These are phyloP conservation scores for Orchestia grillus DNA, from an alignment of 1,140 invertebrate species.

Conservation along the genomic window DNA sequence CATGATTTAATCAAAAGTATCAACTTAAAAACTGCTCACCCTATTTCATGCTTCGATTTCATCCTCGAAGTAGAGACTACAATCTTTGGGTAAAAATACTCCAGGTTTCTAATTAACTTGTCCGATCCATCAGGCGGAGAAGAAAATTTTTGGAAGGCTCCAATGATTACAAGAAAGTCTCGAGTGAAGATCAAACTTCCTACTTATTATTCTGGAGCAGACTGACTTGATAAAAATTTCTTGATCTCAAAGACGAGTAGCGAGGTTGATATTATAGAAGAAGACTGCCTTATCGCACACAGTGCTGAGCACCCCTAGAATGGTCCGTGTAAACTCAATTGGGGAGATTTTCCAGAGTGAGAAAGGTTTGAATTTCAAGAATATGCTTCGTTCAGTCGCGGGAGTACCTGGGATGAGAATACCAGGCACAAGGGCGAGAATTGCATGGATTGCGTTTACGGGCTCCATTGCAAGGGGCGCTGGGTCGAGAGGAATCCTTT, in stretches of 20 bases:
- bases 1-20: background rate
- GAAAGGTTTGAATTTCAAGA: background rate
- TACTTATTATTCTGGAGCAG: background rate
- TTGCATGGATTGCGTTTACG: background rate
- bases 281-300: background rate
- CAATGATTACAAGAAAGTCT: background rate
- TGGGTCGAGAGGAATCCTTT: background rate
- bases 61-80: background rate
- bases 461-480: background rate
- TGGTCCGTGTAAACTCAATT: background rate
- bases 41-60: background rate
- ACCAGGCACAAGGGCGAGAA: background rate
- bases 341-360: background rate
- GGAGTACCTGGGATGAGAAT: background rate
- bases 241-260: conserved; percentile 1
- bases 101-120: background rate
- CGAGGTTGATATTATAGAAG: background rate
- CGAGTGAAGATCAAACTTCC: background rate
- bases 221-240: background rate
- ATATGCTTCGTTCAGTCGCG: background rate
- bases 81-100: background rate
- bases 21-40: background rate
- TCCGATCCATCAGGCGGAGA: background rate
- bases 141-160: background rate
- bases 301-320: background rate